Evolutionary conservation across 2,888 invertebrate species (phyloP).

Genomic region (Drosophila gaucha): DNA sequence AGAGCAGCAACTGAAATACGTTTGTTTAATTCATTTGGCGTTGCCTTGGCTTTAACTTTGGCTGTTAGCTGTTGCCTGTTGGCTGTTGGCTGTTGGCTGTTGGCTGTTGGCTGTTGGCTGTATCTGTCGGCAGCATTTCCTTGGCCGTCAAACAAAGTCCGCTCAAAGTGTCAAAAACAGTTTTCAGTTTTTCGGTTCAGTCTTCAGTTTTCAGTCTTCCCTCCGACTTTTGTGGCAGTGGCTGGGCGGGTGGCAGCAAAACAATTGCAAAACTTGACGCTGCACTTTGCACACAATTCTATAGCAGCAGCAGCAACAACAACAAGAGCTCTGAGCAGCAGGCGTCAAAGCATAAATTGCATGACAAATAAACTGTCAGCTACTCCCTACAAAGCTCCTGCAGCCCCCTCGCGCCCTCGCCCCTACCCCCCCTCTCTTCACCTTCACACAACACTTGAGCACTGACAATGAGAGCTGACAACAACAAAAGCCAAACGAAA

Average conservation of each 20-base stretch:
- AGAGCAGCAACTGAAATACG: slow-evolving; percentile 19
- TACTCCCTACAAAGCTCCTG: not conserved
- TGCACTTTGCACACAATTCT: slow-evolving; percentile 58
- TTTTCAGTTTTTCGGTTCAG: slow-evolving; percentile 50
- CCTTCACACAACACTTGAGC: not conserved
- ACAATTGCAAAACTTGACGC: slow-evolving; percentile 54
- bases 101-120: slow-evolving; percentile 20
- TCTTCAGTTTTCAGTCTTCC: slow-evolving; percentile 6
- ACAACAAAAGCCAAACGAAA: slow-evolving; percentile 29
- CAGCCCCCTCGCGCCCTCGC: not conserved
- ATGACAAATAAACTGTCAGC: slow-evolving; percentile 58
- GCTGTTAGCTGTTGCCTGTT: slow-evolving; percentile 17
- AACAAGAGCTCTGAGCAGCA: slow-evolving; percentile 21
- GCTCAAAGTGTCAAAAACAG: slow-evolving; percentile 75
- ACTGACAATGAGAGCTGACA: slow-evolving; percentile 22
- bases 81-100: slow-evolving; percentile 51
- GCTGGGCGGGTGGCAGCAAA: slow-evolving; percentile 9
- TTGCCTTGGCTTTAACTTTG: slow-evolving; percentile 55
- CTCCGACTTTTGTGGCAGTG: not conserved
- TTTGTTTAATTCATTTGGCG: slow-evolving; percentile 59
- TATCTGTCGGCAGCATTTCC: slow-evolving; percentile 61
- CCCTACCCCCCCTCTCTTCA: not conserved
- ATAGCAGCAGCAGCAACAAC: slow-evolving; percentile 19
- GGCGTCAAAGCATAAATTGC: slow-evolving; percentile 61
- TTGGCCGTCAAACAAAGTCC: slow-evolving; percentile 63